Evolutionary conservation across 2,888 invertebrate genomes (phyloP).

Genomic region (Nomada fabriciana): DNA sequence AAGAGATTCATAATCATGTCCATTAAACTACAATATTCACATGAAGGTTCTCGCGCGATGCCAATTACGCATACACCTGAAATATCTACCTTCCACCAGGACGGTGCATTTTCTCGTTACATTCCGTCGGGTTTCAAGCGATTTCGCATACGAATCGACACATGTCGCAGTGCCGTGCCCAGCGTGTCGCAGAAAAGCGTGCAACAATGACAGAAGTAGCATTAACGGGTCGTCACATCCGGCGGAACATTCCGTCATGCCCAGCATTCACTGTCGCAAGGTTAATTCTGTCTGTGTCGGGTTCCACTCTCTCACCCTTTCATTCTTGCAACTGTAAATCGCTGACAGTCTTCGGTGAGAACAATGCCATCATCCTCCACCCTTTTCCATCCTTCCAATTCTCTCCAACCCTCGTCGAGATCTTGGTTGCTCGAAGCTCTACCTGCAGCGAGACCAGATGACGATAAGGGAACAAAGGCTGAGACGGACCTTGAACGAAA

Average conservation of each 20-base stretch:
- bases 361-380: conserved; percentile 26
- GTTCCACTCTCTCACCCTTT: not conserved
- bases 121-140: conserved; percentile 2
- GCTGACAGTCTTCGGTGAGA: conserved; percentile 42
- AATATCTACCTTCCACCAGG: not conserved
- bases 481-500: conserved; percentile 26
- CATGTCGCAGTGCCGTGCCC: conserved; percentile 6
- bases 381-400: not conserved
- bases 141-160: conserved; percentile 42
- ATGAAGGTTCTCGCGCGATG: no score
- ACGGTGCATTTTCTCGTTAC: conserved; percentile 20
- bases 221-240: conserved; percentile 44
- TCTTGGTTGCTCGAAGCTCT: conserved; percentile 12
- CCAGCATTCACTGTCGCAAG: conserved; percentile 39
- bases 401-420: conserved; percentile 5
- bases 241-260: conserved; percentile 34
- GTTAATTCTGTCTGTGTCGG: conserved; percentile 43
- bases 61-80: no score
- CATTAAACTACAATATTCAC: no score
- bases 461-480: conserved; percentile 23
- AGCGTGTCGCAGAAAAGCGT: conserved; percentile 16
- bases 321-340: conserved; percentile 34
- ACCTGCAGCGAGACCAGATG: conserved; percentile 21
- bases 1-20: no score
- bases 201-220: conserved; percentile 39